These are phyloP conservation scores for Drosophila niveifrons DNA, from an alignment of 2,888 invertebrate species.

Conservation along the genomic window DNA sequence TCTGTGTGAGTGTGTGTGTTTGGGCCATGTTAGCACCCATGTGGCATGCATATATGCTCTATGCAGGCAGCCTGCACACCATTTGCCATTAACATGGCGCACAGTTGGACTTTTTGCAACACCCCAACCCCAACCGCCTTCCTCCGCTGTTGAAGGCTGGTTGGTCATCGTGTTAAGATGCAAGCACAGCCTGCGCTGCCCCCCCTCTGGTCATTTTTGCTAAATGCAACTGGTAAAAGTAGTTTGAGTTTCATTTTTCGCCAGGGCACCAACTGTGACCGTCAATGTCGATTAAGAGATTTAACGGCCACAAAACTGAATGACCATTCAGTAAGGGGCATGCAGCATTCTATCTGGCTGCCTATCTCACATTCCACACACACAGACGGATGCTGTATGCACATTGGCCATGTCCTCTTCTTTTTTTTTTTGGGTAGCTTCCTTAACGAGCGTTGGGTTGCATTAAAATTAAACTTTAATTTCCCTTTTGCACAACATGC, in stretches of 20 bases:
- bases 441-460: constrained; percentile 23
- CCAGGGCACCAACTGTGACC: constrained; percentile 59
- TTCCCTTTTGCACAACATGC: constrained; percentile 38
- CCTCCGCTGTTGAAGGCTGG: no score
- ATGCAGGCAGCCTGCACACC: constrained; percentile 41
- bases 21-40: constrained; percentile 57
- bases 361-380: constrained; percentile 5
- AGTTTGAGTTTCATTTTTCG: constrained; percentile 60
- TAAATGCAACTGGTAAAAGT: constrained; percentile 75
- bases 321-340: constrained; percentile 19
- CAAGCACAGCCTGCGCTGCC: background rate
- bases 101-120: constrained; percentile 64
- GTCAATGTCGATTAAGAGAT: constrained; percentile 77
- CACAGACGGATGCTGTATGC: background rate
- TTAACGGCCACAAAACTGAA: constrained; percentile 59
- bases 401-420: background rate
- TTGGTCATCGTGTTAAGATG: constrained; percentile 43
- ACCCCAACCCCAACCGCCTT: background rate
- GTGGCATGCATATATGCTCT: constrained; percentile 33
- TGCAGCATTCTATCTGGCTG: constrained; percentile 23
- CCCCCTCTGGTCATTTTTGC: constrained; percentile 32
- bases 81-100: constrained; percentile 67
- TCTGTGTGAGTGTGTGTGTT: constrained; percentile 16
- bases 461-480: constrained; percentile 68
- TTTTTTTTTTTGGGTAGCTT: background rate